phyloP scores from a whole-genome alignment of 1,140 invertebrate genomes.

The Hyles euphorbiae region DNA sequence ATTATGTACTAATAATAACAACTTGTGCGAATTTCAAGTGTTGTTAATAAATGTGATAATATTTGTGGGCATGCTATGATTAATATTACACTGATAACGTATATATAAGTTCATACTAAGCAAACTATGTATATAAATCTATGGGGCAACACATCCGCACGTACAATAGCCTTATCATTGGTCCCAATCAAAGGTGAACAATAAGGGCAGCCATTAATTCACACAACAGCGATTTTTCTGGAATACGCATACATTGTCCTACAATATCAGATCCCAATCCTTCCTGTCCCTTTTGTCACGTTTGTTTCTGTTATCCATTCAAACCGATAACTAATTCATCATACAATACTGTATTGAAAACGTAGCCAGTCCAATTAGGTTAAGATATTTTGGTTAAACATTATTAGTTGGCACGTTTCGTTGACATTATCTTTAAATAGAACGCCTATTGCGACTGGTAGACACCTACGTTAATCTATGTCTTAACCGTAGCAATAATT shows the following conservation, averaged over 20 bases:
- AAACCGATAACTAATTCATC: conserved; percentile 1
- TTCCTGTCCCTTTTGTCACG: conserved; percentile 15
- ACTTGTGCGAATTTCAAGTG: too few species aligned
- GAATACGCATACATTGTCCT: too few species aligned
- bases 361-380: conserved; percentile 32
- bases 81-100: too few species aligned
- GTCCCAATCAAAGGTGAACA: too few species aligned
- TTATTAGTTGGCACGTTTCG: conserved; percentile 53
- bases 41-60: too few species aligned
- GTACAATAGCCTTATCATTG: too few species aligned
- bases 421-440: conserved; percentile 50
- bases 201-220: too few species aligned
- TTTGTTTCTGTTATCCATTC: conserved; percentile 3
- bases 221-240: too few species aligned
- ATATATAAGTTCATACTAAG: too few species aligned
- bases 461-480: conserved; percentile 14
- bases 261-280: conserved; percentile 9
- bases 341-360: conserved; percentile 8
- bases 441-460: conserved; percentile 25
- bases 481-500: neutral
- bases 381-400: conserved; percentile 46
- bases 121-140: too few species aligned
- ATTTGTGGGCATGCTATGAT: too few species aligned
- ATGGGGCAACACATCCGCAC: too few species aligned
- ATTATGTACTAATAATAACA: conserved; percentile 5